A percentile compares a stretch with the other conserved stretches of the same genome.
Evolutionary conservation across 2,797 vertebrate genomes (phyloP).

Genomic region (Todus mexicanus): DNA sequence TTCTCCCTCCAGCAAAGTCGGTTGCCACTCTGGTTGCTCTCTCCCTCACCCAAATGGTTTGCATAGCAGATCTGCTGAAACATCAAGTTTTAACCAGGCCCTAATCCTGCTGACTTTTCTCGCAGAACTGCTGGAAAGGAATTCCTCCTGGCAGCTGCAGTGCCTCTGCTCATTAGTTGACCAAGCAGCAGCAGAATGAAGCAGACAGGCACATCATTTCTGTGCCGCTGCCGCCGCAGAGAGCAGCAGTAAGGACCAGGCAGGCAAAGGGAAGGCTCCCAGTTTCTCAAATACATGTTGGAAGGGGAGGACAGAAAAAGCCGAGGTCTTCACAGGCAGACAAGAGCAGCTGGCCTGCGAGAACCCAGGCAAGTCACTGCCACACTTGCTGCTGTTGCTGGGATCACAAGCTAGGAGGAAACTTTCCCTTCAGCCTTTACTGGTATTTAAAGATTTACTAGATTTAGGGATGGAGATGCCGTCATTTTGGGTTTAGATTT

Average conservation of each 20-base stretch:
- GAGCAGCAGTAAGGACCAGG: not conserved
- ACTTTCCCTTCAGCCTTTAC: not conserved
- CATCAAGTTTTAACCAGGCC: slow-evolving; percentile 60
- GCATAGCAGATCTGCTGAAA: slow-evolving; percentile 63
- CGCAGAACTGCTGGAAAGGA: slow-evolving; percentile 61
- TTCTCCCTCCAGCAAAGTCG: slow-evolving; percentile 48
- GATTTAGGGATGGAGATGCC: not conserved
- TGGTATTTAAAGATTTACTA: too few relatives aligned
- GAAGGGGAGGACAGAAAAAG: not conserved
- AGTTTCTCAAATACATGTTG: accelerated
- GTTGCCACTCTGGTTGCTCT: slow-evolving; percentile 61
- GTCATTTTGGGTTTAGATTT: not conserved
- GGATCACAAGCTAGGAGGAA: not conserved
- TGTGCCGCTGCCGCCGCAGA: not conserved
- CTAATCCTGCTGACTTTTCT: slow-evolving; percentile 64
- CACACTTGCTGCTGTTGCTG: not conserved
- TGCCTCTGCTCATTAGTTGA: slow-evolving; percentile 38
- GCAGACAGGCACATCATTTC: slow-evolving; percentile 17
- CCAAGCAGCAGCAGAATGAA: slow-evolving; percentile 18
- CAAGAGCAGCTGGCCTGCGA: accelerated
- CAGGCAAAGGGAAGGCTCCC: not conserved
- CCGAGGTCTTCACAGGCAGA: not conserved
- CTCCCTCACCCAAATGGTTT: slow-evolving; percentile 56
- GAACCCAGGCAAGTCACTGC: not conserved
- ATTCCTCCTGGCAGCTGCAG: slow-evolving; percentile 63